phyloP scores from a whole-genome alignment of 2,888 invertebrate species.

The Cryptocephalus moraei region DNA sequence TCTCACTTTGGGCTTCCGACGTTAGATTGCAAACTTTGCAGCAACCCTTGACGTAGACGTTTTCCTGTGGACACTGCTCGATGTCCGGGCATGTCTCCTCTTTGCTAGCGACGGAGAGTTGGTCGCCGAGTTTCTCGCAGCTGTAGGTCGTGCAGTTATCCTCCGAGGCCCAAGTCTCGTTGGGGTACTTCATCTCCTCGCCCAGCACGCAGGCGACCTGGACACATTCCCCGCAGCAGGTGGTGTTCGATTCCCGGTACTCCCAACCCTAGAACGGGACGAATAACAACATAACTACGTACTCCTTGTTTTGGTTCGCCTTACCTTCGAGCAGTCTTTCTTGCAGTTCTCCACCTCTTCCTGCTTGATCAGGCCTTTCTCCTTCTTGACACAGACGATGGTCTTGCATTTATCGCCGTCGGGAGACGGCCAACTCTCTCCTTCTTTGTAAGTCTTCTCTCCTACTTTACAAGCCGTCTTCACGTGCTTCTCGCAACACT shows the following conservation, averaged over 20 bases:
- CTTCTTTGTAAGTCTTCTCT: constrained; percentile 38
- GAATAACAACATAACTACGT: too few species aligned
- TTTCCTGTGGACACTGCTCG: constrained; percentile 43
- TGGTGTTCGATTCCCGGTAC: constrained; percentile 38
- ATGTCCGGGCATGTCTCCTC: constrained; percentile 52
- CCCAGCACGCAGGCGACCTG: constrained; percentile 50
- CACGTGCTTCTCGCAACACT: constrained; percentile 48
- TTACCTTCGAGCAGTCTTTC: constrained; percentile 36
- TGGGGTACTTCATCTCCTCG: constrained; percentile 39
- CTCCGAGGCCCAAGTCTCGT: constrained; percentile 47
- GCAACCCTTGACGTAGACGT: constrained; percentile 53
- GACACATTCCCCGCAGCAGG: constrained; percentile 57
- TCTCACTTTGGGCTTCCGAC: constrained; percentile 39
- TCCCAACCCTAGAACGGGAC: constrained; percentile 45
- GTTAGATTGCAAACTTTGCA: constrained; percentile 54
- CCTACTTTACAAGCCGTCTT: constrained; percentile 46
- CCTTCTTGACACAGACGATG: constrained; percentile 41
- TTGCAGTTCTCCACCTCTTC: constrained; percentile 47
- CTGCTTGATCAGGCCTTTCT: constrained; percentile 41
- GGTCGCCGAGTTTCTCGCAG: constrained; percentile 42
- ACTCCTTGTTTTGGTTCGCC: not conserved
- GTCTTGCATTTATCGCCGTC: constrained; percentile 47
- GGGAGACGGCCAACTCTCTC: constrained; percentile 27
- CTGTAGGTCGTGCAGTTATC: constrained; percentile 54
- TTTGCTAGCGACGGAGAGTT: constrained; percentile 35